These are phyloP conservation scores for Bovichtus diacanthus DNA, from an alignment of 2,797 vertebrate genomes.

Conservation along the genomic window DNA sequence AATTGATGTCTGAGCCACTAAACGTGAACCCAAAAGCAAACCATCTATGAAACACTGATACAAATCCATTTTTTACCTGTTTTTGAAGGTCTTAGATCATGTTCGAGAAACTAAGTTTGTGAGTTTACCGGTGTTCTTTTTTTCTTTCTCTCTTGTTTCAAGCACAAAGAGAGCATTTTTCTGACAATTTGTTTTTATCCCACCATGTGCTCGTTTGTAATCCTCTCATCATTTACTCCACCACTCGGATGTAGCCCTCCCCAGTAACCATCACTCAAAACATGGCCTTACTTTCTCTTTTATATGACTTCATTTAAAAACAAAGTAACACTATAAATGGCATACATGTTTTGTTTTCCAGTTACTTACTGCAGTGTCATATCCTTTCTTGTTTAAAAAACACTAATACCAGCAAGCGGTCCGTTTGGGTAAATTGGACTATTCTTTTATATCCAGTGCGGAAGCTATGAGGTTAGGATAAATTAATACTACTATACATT, in stretches of 20 bases:
- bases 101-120: constrained; percentile 26
- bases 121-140: constrained; percentile 3
- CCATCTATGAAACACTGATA: constrained; percentile 66
- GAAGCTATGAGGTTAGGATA: neutral
- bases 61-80: constrained; percentile 56
- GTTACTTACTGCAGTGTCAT: neutral
- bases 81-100: constrained; percentile 56
- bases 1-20: constrained; percentile 66
- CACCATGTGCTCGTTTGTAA: constrained; percentile 26
- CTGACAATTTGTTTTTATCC: constrained; percentile 21
- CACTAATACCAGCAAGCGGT: neutral
- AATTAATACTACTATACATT: neutral
- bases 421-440: neutral
- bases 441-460: neutral
- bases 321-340: neutral
- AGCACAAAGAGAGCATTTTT: neutral
- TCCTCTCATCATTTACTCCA: constrained; percentile 20
- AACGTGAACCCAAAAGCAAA: constrained; percentile 59
- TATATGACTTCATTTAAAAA: constrained; percentile 6
- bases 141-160: constrained; percentile 10
- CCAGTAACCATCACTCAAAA: neutral
- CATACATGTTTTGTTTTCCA: neutral
- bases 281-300: constrained; percentile 3
- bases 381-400: neutral
- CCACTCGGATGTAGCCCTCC: neutral